Conservation (phyloP, 2,888 invertebrate species). For the Andrena camellia region DNA sequence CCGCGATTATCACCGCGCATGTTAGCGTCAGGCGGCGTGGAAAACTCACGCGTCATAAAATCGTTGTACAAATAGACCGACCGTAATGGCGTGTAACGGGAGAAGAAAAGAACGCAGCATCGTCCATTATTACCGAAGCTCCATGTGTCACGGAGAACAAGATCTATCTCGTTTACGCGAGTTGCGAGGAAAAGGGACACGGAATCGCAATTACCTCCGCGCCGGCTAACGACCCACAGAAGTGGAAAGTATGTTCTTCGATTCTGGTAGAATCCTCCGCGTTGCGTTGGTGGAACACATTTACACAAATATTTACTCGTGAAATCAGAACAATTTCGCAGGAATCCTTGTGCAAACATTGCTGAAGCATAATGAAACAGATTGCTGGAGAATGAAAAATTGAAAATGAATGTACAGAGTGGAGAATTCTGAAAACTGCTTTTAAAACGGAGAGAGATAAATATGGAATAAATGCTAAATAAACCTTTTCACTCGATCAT, state of each 20-base stretch:
- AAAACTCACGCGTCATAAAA: neutral
- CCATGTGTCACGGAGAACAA: neutral
- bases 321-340: neutral
- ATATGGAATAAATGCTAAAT: neutral
- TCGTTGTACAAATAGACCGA: conserved; percentile 15
- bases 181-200: neutral
- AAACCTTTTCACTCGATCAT: neutral
- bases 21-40: neutral
- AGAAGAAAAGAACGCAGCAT: neutral
- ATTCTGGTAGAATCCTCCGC: neutral
- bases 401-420: neutral
- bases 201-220: neutral
- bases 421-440: neutral
- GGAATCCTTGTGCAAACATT: neutral
- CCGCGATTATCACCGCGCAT: neutral
- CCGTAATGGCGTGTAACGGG: conserved; percentile 21
- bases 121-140: conserved; percentile 1
- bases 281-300: neutral
- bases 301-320: neutral
- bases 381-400: neutral
- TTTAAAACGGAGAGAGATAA: neutral
- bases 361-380: neutral
- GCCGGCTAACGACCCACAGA: conserved; percentile 2
- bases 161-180: neutral
- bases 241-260: neutral